Conservation (phyloP, 2,797 vertebrate genomes). For the Acanthurus lineatus region DNA sequence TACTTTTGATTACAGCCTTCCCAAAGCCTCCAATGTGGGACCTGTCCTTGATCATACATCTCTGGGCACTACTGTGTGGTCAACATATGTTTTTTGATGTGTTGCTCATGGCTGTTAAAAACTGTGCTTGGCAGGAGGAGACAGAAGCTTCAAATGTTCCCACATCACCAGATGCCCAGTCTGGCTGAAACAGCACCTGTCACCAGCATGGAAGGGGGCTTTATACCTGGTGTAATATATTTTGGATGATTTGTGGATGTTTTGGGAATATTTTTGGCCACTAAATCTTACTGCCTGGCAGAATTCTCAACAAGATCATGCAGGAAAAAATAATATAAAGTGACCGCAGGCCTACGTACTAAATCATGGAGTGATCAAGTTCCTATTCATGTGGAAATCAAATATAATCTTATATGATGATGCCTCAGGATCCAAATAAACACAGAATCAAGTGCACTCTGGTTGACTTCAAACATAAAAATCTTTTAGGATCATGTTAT, state of each 20-base stretch:
- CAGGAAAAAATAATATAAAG: constrained; percentile 24
- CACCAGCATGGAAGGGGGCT: constrained; percentile 19
- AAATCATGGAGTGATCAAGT: constrained; percentile 35
- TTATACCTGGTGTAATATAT: constrained; percentile 59
- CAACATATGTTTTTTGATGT: constrained; percentile 54
- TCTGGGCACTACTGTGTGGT: constrained; percentile 32
- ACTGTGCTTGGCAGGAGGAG: constrained; percentile 55
- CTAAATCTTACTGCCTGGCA: constrained; percentile 42
- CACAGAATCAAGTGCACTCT: background rate
- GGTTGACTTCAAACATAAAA: background rate
- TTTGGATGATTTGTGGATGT: constrained; percentile 55
- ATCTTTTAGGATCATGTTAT: background rate
- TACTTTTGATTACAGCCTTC: constrained; percentile 18
- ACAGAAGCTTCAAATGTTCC: constrained; percentile 47
- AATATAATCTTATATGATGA: constrained; percentile 20
- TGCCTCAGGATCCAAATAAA: background rate
- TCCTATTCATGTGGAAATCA: constrained; percentile 32
- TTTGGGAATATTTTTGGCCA: constrained; percentile 59
- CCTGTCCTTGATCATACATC: constrained; percentile 34
- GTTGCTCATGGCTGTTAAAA: constrained; percentile 55
- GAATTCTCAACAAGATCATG: constrained; percentile 34
- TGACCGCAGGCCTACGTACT: constrained; percentile 28
- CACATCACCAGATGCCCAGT: constrained; percentile 62
- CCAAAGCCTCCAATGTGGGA: constrained; percentile 15
- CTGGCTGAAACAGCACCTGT: constrained; percentile 65